Base-by-base conservation (phyloP, 2,888 invertebrate species). In the Conops quadrifasciatus region DNA sequence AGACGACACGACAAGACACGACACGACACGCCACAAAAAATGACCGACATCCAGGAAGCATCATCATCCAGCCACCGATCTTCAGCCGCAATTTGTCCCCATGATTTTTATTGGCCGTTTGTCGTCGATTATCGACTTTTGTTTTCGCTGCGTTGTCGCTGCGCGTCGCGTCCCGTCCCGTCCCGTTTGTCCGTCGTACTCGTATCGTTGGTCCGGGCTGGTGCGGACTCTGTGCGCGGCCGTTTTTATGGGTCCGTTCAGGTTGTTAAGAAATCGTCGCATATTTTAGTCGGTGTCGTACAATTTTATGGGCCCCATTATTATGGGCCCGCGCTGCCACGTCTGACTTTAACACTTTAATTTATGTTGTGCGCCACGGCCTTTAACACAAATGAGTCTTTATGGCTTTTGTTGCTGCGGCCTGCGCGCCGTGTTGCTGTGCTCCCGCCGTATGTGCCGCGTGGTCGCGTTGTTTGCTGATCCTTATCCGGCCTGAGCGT, bases 291-390 rank as follows among this genome's bases (percentile, higher is more conserved):
- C 43, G 19, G 49, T 67, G 58, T 49, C 43, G 24, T 64, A 45
- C 65, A 77, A 76, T 78, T 79, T 79, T 78, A 80, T 80, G 81
- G 77, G 36, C 72, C 73, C 73, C 60, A 62, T 68, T 72, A 68
- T 75, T 26, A 47, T 67, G 68, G 36, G 43, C 51, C 51, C 11
- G 19, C 26, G 30, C 51, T 67, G 30, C 26, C 16, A 24, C 53
- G 65, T n/a, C 53, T 68, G 66, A 70, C 58, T 67, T 72, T 72
- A 70, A 71, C 71, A 71, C 69, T 69, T 56, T 66, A 73, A 73
- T 71, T 73, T 73, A 73, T 73, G 73, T 67, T 71, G 56, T 71
- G 68, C 71, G 68, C 73, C 73, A 65, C 66, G 68, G 73, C 68
- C 73, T 67, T 71, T 73, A 67, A 63, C 66, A 68, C 71, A 72